phyloP scores from a whole-genome alignment of 35 echinoderm and acorn worm species.

The Heliocidaris erythrogramma region DNA sequence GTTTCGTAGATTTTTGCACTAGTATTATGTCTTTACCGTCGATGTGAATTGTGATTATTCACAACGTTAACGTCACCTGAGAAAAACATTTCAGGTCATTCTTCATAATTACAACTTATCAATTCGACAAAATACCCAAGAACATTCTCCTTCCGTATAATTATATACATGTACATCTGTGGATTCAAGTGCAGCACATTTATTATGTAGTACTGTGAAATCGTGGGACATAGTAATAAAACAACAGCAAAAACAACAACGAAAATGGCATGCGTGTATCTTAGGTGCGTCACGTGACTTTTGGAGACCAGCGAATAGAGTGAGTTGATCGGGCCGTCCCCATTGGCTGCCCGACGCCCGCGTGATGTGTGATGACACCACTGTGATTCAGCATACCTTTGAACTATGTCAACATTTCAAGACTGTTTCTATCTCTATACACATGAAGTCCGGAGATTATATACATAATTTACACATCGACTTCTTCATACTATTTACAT shows the following conservation, averaged over 20 bases:
- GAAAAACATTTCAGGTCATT: neutral
- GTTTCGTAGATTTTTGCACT: neutral
- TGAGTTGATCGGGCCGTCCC: neutral
- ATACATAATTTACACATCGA: conserved; percentile 38
- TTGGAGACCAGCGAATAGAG: neutral
- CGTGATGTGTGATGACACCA: neutral
- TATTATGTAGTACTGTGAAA: neutral
- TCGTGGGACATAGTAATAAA: neutral
- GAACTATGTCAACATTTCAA: conserved; percentile 15
- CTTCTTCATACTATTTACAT: conserved; percentile 15
- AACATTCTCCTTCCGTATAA: neutral
- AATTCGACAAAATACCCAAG: neutral
- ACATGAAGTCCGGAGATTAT: conserved; percentile 16
- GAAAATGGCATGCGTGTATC: neutral
- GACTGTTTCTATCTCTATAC: conserved; percentile 17
- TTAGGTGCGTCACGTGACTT: neutral
- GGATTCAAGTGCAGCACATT: neutral
- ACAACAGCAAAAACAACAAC: neutral
- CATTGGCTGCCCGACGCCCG: neutral
- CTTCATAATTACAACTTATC: neutral
- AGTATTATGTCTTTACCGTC: neutral
- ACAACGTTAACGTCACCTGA: neutral
- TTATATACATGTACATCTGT: neutral
- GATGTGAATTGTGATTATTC: neutral
- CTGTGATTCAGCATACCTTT: neutral